Base-by-base conservation (phyloP, 1,140 invertebrate species). In the Phenacoccus solenopsis region DNA sequence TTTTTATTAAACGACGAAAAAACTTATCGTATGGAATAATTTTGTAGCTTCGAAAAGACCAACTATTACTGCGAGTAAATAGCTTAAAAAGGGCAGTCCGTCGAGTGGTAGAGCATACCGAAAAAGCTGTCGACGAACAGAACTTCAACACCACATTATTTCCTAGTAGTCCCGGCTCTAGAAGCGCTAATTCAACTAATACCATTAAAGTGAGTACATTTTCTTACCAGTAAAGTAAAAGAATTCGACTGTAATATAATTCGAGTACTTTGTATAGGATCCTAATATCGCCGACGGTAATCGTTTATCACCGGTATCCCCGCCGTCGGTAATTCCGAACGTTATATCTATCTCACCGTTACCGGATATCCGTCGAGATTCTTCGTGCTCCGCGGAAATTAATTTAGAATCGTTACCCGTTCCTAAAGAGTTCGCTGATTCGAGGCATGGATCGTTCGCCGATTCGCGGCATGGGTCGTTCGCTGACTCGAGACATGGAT, bases 11-110 rank as follows among this genome's bases (percentile, higher is more conserved):
- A 5, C n/a, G n/a, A 13, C 30, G 30, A 7, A 9, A 16, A 2
- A 49, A 49, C 3, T 64, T 64, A n/a, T 24, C 12, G 22, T 24
- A 9, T 64, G 10, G 28, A 56, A 21, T 64, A n/a, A 30, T 64
- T 28, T 70, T 71, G 13, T 61, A 73, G 72, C 20, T 71, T 5
- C 61, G 30, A 27, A 61, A 74, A 71, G 73, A 75, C 38, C 72
- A 79, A 32, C 77, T 79, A 59, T 76, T 74, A 49, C 76, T 77
- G 70, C 76, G 88, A 68, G 87, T 87, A 1, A 84, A 95, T 77
- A 96, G 93, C 80, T 84, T 96, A 71, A 94, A 95, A 76, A 87
- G 90, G 74, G 93, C 92, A 64, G 85, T 96, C 28, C 83, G 89
- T 73, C 88, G 86, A 78, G 84, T 94, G 24, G 87, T 93, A 27